Percentiles rank a stretch among this genome's conserved stretches.
phyloP scores from a whole-genome alignment of 2,888 invertebrate genomes.

The Phorcus lineatus region DNA sequence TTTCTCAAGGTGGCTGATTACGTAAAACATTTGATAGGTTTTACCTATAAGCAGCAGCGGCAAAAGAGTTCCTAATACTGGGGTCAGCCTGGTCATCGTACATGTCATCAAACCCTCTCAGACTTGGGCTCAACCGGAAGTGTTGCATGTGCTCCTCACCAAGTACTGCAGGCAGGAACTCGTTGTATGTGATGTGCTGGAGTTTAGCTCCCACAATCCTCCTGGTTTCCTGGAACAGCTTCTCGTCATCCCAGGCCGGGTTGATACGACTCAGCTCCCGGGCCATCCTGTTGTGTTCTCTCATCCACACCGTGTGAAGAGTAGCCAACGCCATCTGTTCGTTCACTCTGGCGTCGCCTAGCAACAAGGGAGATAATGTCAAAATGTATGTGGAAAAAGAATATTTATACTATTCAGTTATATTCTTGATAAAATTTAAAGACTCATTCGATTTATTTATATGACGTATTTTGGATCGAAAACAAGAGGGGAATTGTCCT shows the following conservation, averaged over 20 bases:
- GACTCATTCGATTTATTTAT: neutral
- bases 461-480: neutral
- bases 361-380: neutral
- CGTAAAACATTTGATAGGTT: too few species aligned
- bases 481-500: too few species aligned
- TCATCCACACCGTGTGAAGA: conserved; percentile 89
- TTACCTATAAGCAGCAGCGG: conserved; percentile 86
- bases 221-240: conserved; percentile 75
- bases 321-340: conserved; percentile 90
- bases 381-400: too few species aligned
- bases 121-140: conserved; percentile 79
- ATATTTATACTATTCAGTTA: too few species aligned
- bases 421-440: too few species aligned
- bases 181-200: conserved; percentile 77
- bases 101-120: conserved; percentile 85
- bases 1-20: too few species aligned
- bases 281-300: conserved; percentile 89
- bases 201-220: conserved; percentile 84
- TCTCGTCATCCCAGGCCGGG: conserved; percentile 88
- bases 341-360: conserved; percentile 88
- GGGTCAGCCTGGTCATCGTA: conserved; percentile 89
- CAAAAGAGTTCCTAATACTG: conserved; percentile 89
- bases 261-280: conserved; percentile 80
- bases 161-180: conserved; percentile 86
- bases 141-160: conserved; percentile 75